Percentiles rank a stretch among this genome's conserved stretches.
These are phyloP conservation scores for Drosophila quadrilineata DNA, from an alignment of 1,140 invertebrate genomes.

Conservation along the genomic window DNA sequence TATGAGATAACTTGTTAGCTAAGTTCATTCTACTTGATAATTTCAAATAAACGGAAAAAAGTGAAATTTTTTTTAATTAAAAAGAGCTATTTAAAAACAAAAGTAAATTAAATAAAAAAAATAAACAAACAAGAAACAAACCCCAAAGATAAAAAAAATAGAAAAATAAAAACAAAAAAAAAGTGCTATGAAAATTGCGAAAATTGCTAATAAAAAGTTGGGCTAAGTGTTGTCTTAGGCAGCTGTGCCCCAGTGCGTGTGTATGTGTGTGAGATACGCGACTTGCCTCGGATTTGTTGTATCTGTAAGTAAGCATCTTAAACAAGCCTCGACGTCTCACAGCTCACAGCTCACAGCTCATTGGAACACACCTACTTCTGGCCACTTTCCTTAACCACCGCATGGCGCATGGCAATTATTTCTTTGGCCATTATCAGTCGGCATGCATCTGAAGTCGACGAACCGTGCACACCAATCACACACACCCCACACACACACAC, in stretches of 20 bases:
- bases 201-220: slow-evolving; percentile 66
- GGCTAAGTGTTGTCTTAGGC: slow-evolving; percentile 14
- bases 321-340: too few relatives aligned
- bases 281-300: slow-evolving; percentile 46
- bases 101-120: too few relatives aligned
- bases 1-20: slow-evolving; percentile 2
- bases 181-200: slow-evolving; percentile 58
- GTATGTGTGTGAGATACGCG: slow-evolving; percentile 38
- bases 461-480: too few relatives aligned
- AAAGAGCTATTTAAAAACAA: slow-evolving; percentile 56
- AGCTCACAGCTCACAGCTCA: slow-evolving; percentile 18
- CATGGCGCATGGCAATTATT: slow-evolving; percentile 55
- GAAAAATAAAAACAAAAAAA: background rate
- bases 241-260: slow-evolving; percentile 9
- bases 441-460: slow-evolving; percentile 42
- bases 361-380: slow-evolving; percentile 49
- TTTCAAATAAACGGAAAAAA: slow-evolving; percentile 50
- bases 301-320: slow-evolving; percentile 41
- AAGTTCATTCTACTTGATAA: slow-evolving; percentile 36
- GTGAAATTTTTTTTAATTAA: slow-evolving; percentile 74
- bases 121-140: slow-evolving; percentile 9
- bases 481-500: too few relatives aligned
- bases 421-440: slow-evolving; percentile 32
- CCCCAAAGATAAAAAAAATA: too few relatives aligned
- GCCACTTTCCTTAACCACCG: slow-evolving; percentile 54